Evolutionary conservation across 2,797 vertebrate genomes (phyloP).

Genomic region (Bryconaethiops microstoma): DNA sequence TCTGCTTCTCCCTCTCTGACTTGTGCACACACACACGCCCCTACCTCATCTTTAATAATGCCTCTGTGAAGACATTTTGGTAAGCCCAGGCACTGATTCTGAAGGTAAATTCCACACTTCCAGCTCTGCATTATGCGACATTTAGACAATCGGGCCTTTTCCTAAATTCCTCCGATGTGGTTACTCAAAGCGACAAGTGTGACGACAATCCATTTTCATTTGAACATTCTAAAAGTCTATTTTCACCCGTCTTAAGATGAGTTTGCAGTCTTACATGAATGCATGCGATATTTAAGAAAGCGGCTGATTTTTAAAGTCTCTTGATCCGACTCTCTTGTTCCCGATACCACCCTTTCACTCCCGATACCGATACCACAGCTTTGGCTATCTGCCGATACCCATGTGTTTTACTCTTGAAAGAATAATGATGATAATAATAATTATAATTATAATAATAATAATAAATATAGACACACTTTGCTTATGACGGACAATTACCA

Average conservation of each 20-base stretch:
- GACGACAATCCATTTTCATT: background rate
- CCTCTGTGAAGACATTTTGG: conserved; percentile 3
- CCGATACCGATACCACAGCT: too few relatives aligned
- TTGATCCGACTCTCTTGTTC: background rate
- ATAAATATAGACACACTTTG: too few relatives aligned
- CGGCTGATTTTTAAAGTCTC: background rate
- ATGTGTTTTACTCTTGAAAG: too few relatives aligned
- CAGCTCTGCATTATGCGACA: conserved; percentile 4
- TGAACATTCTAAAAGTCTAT: background rate
- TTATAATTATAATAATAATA: too few relatives aligned
- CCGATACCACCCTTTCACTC: too few relatives aligned
- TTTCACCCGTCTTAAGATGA: conserved; percentile 9
- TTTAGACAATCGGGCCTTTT: conserved; percentile 3
- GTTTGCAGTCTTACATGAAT: background rate
- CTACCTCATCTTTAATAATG: conserved; percentile 2
- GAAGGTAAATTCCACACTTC: conserved; percentile 18
- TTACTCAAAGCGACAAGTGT: background rate
- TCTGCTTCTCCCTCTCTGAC: background rate
- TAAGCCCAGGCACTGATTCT: conserved; percentile 7
- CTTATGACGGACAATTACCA: too few relatives aligned
- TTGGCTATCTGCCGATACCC: too few relatives aligned
- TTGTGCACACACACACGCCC: background rate
- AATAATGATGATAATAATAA: too few relatives aligned
- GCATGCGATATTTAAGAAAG: background rate
- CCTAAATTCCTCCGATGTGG: background rate